Evolutionary conservation across 2,113 vertebrate species (phyloP).

Genomic region (Herpetotheres cachinnans): DNA sequence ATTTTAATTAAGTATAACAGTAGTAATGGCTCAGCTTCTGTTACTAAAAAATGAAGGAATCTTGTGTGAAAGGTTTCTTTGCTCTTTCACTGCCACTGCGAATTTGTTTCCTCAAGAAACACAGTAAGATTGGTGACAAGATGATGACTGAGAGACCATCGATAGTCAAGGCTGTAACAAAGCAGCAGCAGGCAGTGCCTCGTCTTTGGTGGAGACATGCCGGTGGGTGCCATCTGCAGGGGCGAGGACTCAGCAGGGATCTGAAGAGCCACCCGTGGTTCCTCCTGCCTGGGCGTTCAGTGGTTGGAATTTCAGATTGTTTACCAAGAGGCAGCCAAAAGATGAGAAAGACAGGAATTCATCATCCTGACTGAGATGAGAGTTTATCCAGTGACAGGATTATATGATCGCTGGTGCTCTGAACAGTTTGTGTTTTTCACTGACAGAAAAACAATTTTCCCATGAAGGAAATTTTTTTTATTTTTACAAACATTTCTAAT

Average conservation of each 20-base stretch:
- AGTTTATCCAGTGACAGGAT: neutral
- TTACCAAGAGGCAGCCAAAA: neutral
- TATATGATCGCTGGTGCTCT: neutral
- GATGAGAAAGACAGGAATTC: neutral
- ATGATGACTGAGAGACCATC: neutral
- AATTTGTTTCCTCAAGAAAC: neutral
- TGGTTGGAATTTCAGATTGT: neutral
- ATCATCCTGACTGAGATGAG: neutral
- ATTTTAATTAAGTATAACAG: neutral
- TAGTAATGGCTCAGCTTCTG: neutral
- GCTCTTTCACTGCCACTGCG: neutral
- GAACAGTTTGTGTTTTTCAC: neutral
- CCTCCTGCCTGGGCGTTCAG: neutral
- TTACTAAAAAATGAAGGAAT: neutral
- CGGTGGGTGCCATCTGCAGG: neutral
- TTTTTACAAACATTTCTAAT: neutral
- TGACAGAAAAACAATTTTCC: neutral
- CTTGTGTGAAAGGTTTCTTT: neutral
- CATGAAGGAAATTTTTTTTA: neutral
- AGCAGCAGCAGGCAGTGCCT: neutral
- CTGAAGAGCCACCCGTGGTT: neutral
- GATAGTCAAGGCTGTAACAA: neutral
- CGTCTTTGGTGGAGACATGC: fast-evolving
- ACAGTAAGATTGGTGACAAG: neutral
- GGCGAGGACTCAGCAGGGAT: neutral